Percentiles rank a stretch among this genome's conserved stretches.
Evolutionary conservation across 1,140 invertebrate genomes (phyloP).

Genomic region (Aphis craccivora): DNA sequence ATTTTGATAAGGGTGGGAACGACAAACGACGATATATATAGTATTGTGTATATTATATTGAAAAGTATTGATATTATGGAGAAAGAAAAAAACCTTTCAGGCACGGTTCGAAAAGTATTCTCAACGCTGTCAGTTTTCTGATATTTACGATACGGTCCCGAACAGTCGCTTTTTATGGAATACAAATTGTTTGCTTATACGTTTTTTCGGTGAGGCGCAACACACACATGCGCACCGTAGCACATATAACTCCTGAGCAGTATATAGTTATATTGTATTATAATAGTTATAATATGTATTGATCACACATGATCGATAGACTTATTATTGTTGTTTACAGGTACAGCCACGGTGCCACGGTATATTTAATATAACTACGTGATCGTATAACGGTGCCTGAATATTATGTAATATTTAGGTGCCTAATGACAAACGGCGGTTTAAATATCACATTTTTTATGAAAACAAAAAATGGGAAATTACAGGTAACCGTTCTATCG

Average conservation of each 20-base stretch:
- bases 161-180: conserved; percentile 28
- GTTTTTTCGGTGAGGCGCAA: background rate
- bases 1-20: background rate
- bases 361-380: background rate
- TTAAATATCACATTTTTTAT: background rate
- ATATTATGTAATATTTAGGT: background rate
- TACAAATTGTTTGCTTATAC: conserved; percentile 32
- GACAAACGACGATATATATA: background rate
- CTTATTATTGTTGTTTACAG: background rate
- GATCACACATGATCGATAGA: conserved; percentile 12
- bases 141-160: conserved; percentile 24
- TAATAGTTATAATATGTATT: background rate
- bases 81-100: background rate
- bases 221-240: background rate
- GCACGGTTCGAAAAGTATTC: background rate
- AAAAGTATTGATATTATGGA: background rate
- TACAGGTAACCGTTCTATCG: too few species aligned
- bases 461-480: background rate
- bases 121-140: background rate
- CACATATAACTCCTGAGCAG: background rate
- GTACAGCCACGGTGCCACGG: background rate
- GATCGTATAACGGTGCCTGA: background rate
- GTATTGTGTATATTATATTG: background rate
- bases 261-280: background rate
- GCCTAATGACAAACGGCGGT: background rate